Percentiles rank a stretch among this genome's conserved stretches.
Conservation (phyloP, 2,888 invertebrate genomes). For the Andrena chrysosceles region DNA sequence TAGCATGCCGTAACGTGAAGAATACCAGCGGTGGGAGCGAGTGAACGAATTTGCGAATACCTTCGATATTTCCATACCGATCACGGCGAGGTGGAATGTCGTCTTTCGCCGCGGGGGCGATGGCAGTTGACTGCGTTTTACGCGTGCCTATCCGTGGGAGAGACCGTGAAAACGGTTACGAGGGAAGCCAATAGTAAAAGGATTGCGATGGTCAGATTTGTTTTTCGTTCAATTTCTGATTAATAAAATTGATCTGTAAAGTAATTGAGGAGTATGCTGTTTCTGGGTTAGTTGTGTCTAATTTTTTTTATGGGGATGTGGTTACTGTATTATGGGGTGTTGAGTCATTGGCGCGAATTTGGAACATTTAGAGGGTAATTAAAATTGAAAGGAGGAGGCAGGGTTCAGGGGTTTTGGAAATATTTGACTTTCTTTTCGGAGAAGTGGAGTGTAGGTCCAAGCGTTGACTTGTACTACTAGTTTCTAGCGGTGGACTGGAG, state of each 20-base stretch:
- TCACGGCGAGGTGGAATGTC: slow-evolving; percentile 80
- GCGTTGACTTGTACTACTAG: slow-evolving; percentile 3
- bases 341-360: neutral
- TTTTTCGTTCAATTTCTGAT: neutral
- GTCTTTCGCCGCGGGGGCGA: slow-evolving; percentile 62
- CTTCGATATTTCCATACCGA: slow-evolving; percentile 84
- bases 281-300: too few species aligned
- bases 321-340: neutral
- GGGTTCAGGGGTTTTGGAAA: neutral
- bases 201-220: neutral
- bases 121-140: slow-evolving; percentile 42
- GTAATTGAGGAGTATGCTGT: neutral
- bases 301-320: too few species aligned
- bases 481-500: neutral
- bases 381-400: neutral
- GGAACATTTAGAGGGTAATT: neutral
- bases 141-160: slow-evolving; percentile 10
- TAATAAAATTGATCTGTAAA: neutral
- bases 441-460: neutral
- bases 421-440: neutral
- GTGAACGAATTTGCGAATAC: slow-evolving; percentile 70
- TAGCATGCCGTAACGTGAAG: slow-evolving; percentile 68
- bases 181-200: neutral
- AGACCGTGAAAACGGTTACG: neutral
- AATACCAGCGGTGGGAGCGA: slow-evolving; percentile 9